phyloP scores from a whole-genome alignment of 2,797 vertebrate genomes.

The Avahi laniger region DNA sequence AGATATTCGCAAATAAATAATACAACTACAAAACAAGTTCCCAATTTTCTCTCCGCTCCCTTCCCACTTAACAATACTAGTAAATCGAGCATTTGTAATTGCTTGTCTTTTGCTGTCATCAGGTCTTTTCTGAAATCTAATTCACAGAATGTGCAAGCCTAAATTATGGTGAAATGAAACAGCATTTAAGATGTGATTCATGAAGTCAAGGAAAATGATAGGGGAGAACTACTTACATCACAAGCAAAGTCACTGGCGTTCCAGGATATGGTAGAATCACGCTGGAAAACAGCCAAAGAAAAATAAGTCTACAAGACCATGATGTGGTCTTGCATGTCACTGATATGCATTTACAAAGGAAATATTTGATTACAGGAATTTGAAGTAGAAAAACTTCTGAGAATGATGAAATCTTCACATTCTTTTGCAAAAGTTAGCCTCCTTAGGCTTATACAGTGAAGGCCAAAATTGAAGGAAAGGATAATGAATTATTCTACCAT shows the following conservation, averaged over 20 bases:
- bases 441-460: not conserved
- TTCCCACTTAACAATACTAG: not conserved
- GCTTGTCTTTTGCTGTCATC: not conserved
- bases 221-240: not conserved
- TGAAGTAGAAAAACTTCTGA: not conserved
- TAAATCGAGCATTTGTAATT: not conserved
- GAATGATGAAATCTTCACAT: not conserved
- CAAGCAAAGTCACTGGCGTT: not conserved
- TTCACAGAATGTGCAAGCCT: not conserved
- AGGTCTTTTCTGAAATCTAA: not conserved
- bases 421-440: not conserved
- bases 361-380: not conserved
- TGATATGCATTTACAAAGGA: not conserved
- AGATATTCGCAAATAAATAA: not conserved
- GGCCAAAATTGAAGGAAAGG: not conserved
- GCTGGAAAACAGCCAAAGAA: not conserved
- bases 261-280: too few species aligned
- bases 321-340: not conserved
- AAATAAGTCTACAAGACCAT: not conserved
- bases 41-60: rapidly evolving
- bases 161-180: not conserved
- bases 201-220: not conserved
- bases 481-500: not conserved
- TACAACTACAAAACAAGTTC: not conserved
- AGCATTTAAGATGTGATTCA: not conserved